Evolutionary conservation across 2,888 invertebrate genomes (phyloP), one percentile per base, ranked within the genome.

Genomic region (Phoenoteleia sp.): DNA sequence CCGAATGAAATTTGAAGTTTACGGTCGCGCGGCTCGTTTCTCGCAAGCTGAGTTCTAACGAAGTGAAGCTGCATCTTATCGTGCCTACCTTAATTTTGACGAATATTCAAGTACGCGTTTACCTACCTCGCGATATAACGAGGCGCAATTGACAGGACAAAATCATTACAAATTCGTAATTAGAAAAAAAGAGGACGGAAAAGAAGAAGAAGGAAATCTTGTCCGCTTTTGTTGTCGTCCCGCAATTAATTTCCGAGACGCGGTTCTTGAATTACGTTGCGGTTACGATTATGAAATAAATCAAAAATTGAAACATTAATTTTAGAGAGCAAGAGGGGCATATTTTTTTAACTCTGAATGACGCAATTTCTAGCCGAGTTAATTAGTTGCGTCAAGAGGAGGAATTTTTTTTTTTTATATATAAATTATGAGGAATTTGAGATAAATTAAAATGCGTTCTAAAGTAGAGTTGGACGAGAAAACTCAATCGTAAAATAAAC

Each of bases 1-100:
- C 39, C 67, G 87, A 88, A 91, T 90, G 87, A 88, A 87, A 90
- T 89, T 90, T 86, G 87, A 87, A 88, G 86, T 86, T 87, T 81
- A 87, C 84, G 87, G 87, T 87, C 83, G 81, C 77, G 85, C 80
- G 87, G 87, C 87, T 88, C 85, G 84, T 87, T 89, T 83, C 84
- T 56, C 79, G 77, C 67, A 71, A 81, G 54, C 82, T 71, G 45
- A 81, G 75, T 85, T 80, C 81, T 69, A 75, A 72, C 75, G 85
- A 87, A 85, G 84, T 81, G 84, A 88, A 87, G 74, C 67, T 71
- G 62, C 77, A 64, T 83, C 76, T 84, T 81, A 71, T 72, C 85
- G 83, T 69, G 79, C 81, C 81, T 75, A 85, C 81, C 81, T 85
- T 82, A 85, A 85, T 85, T 81, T 76, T 36, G 71, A 76, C 80